Evolutionary conservation across 2,888 invertebrate genomes (phyloP).

Genomic region (Ptilodon capucinus): DNA sequence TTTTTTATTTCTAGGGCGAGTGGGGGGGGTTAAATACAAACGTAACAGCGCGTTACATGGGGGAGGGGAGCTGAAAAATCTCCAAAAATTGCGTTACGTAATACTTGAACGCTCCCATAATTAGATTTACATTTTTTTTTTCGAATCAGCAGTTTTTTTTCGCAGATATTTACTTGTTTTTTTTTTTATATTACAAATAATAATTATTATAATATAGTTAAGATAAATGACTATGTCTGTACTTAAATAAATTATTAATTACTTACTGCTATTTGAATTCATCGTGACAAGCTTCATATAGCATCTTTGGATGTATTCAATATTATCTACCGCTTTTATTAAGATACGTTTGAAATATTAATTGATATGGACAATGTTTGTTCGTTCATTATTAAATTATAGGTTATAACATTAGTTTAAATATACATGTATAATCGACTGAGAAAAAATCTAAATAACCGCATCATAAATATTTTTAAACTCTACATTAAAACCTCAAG

Average conservation of each 20-base stretch:
- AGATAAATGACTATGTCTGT: conserved; percentile 6
- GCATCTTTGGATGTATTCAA: conserved; percentile 53
- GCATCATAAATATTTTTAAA: background rate
- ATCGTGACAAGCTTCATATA: conserved; percentile 36
- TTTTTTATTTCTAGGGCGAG: too few relatives aligned
- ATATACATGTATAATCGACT: background rate
- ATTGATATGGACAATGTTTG: conserved; percentile 32
- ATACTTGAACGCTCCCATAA: too few relatives aligned
- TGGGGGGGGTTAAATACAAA: too few relatives aligned
- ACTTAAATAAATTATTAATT: conserved; percentile 21
- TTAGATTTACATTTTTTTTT: too few relatives aligned
- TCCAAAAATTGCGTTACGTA: too few relatives aligned
- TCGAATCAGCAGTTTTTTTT: too few relatives aligned
- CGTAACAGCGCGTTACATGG: too few relatives aligned
- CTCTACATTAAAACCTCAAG: too few relatives aligned
- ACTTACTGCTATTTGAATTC: conserved; percentile 22
- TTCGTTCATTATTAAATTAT: conserved; percentile 9
- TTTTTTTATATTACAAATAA: background rate
- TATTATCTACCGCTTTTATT: conserved; percentile 16
- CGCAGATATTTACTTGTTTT: too few relatives aligned
- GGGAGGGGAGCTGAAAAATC: too few relatives aligned
- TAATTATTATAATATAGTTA: background rate
- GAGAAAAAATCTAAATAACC: background rate
- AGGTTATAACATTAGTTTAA: background rate
- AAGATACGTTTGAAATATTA: conserved; percentile 14